Evolutionary conservation across 2,797 vertebrate species (phyloP).

Genomic region (Florisuga fusca): DNA sequence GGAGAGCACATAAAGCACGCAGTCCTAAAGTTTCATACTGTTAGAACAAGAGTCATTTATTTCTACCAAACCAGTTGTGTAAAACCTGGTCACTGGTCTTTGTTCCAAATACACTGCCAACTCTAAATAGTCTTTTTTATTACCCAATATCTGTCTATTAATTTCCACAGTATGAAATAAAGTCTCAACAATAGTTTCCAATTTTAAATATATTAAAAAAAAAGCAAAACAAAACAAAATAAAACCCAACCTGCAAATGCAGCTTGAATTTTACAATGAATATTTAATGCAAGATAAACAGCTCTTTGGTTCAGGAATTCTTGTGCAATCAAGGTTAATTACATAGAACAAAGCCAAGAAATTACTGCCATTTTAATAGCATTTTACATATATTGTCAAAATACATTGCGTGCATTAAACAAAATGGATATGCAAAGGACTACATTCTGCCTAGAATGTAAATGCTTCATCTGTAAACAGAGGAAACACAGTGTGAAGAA

Average conservation of each 20-base stretch:
- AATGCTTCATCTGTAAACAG: background rate
- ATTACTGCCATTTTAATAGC: conserved; percentile 61
- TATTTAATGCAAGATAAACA: conserved; percentile 50
- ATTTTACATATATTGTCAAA: conserved; percentile 60
- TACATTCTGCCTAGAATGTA: background rate
- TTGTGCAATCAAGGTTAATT: conserved; percentile 66
- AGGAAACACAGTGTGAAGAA: background rate
- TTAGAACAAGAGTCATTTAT: background rate
- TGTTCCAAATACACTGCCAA: background rate
- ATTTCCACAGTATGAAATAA: conserved; percentile 17
- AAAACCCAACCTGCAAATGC: background rate
- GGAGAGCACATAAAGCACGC: conserved; percentile 9
- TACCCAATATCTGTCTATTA: background rate
- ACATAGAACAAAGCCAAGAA: conserved; percentile 61
- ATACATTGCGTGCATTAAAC: conserved; percentile 45
- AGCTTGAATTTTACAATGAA: background rate
- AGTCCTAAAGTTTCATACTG: background rate
- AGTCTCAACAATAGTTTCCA: background rate
- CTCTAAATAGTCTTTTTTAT: background rate
- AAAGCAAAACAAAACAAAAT: background rate
- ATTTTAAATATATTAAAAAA: background rate
- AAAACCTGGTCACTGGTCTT: background rate
- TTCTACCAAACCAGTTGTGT: background rate
- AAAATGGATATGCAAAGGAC: conserved; percentile 24
- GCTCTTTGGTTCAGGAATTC: conserved; percentile 14